Conservation (phyloP, 1,140 invertebrate species). For the Vanessa atalanta region DNA sequence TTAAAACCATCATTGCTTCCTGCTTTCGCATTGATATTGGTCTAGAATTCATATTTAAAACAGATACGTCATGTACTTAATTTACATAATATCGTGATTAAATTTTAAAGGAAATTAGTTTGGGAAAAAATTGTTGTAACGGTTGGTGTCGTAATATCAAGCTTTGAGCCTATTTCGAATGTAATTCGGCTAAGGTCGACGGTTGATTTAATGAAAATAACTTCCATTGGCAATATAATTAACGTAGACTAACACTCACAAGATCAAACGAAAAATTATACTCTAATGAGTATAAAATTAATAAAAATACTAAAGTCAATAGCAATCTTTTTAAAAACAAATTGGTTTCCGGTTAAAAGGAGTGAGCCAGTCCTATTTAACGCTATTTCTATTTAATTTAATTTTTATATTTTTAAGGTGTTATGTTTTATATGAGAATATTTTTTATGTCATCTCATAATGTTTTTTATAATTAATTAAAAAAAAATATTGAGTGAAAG, state of each 20-base stretch:
- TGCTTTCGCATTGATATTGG: neutral
- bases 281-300: too few relatives aligned
- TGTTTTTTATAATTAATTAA: too few relatives aligned
- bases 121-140: conserved; percentile 10
- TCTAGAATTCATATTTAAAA: neutral
- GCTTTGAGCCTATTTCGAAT: conserved; percentile 33
- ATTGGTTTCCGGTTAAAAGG: too few relatives aligned
- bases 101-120: conserved; percentile 5
- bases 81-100: conserved; percentile 4
- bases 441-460: too few relatives aligned
- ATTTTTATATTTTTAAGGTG: too few relatives aligned
- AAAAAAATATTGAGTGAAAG: too few relatives aligned
- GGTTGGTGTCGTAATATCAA: conserved; percentile 33
- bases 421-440: too few relatives aligned
- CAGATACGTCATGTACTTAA: neutral
- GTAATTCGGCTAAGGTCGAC: conserved; percentile 46
- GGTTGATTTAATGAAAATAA: conserved; percentile 23
- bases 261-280: too few relatives aligned
- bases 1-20: neutral
- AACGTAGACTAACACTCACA: neutral
- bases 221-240: conserved; percentile 18
- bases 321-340: too few relatives aligned
- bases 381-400: too few relatives aligned
- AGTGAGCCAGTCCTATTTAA: too few relatives aligned
- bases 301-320: too few relatives aligned